Conservation (phyloP, 2,113 vertebrate species). For the Malurus alboscapulatus region DNA sequence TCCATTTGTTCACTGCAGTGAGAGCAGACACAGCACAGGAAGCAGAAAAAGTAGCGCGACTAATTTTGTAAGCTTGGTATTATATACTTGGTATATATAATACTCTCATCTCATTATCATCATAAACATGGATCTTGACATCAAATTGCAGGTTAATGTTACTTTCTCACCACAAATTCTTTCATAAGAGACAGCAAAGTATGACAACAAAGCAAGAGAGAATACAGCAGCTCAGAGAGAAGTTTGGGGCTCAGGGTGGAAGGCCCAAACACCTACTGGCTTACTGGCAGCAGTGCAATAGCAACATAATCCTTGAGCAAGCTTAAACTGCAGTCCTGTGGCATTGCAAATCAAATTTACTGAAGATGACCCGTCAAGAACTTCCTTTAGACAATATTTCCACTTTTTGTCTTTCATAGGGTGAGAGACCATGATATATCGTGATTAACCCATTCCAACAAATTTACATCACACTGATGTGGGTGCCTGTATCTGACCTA, state of each 20-base stretch:
- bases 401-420: background rate
- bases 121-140: background rate
- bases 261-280: background rate
- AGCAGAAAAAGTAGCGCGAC: background rate
- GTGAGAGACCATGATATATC: background rate
- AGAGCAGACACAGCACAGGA: background rate
- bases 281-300: background rate
- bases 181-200: background rate
- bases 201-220: background rate
- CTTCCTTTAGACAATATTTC: background rate
- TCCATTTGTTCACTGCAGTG: background rate
- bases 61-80: background rate
- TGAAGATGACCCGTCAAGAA: background rate
- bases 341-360: background rate
- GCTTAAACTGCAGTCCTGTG: rapidly evolving
- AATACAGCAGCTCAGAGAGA: background rate
- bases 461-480: background rate
- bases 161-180: background rate
- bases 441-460: background rate
- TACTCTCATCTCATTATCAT: rapidly evolving
- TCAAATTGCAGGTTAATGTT: background rate
- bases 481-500: background rate
- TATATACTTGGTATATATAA: too few relatives aligned
- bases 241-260: background rate
- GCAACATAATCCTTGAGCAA: rapidly evolving